Evolutionary conservation across 2,113 vertebrate genomes (phyloP).

Genomic region (Hemibagrus wyckioides): DNA sequence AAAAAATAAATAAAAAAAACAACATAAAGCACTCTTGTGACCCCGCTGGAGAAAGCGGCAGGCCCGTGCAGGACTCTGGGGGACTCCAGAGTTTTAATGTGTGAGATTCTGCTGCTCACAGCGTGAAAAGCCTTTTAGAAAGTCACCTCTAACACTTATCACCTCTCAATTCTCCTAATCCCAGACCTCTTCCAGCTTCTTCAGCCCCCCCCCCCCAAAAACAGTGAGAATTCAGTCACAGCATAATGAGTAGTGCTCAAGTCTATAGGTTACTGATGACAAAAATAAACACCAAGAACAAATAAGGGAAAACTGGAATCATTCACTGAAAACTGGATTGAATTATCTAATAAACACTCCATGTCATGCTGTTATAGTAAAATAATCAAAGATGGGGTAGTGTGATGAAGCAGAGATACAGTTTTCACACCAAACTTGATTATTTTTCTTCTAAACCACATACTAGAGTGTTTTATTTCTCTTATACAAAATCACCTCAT

Average conservation of each 20-base stretch:
- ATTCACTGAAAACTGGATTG: background rate
- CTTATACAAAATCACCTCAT: too few species aligned
- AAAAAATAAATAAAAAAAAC: too few species aligned
- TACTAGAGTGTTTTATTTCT: too few species aligned
- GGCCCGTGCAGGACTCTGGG: background rate
- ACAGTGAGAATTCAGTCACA: background rate
- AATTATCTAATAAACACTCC: background rate
- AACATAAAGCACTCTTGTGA: background rate
- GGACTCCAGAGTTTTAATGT: background rate
- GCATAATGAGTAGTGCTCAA: background rate
- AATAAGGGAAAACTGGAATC: too few species aligned
- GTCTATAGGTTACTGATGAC: background rate
- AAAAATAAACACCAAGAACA: background rate
- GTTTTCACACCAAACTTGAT: too few species aligned
- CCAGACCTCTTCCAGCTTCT: background rate
- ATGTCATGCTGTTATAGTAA: too few species aligned
- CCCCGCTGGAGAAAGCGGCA: background rate
- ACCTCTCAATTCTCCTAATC: constrained; percentile 14
- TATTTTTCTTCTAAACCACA: too few species aligned
- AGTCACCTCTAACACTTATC: constrained; percentile 17
- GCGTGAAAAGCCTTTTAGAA: constrained; percentile 24
- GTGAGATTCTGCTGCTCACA: constrained; percentile 21
- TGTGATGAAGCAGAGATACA: too few species aligned
- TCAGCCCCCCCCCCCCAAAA: background rate
- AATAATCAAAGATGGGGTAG: too few species aligned